A percentile compares a stretch with the other conserved stretches of the same genome.
These are phyloP conservation scores for Lophotriccus pileatus DNA, from an alignment of 2,797 vertebrate genomes.

Conservation along the genomic window DNA sequence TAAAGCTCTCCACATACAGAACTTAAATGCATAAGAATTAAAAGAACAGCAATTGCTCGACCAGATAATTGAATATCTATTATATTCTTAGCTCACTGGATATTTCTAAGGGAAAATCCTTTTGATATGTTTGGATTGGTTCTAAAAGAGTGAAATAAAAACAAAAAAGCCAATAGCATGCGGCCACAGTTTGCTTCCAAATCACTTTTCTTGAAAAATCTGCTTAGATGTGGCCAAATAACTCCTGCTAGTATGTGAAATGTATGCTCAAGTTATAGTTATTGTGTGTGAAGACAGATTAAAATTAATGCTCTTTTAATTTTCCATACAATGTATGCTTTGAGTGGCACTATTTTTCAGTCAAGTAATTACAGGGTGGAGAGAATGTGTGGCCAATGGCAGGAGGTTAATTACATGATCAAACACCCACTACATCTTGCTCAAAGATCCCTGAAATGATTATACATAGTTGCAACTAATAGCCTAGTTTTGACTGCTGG, in stretches of 20 bases:
- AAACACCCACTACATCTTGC: slow-evolving; percentile 24
- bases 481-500: neutral
- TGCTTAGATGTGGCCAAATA: neutral
- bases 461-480: neutral
- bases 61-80: neutral
- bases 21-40: neutral
- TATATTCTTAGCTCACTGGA: neutral
- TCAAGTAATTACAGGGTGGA: slow-evolving; percentile 44
- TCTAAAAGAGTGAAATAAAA: neutral
- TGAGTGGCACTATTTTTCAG: slow-evolving; percentile 19
- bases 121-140: neutral
- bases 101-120: neutral
- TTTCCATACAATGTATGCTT: slow-evolving; percentile 1
- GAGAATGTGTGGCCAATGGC: neutral
- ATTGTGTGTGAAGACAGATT: neutral
- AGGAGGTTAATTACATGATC: slow-evolving; percentile 48
- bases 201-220: neutral
- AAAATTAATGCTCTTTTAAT: slow-evolving; percentile 14
- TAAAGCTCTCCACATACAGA: neutral
- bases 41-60: neutral
- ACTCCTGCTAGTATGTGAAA: neutral
- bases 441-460: slow-evolving; percentile 31
- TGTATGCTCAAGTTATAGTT: neutral
- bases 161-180: neutral
- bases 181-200: neutral